Base-by-base conservation (phyloP, 35 echinoderm and acorn worm species). In the Ophioderma brevispina region DNA sequence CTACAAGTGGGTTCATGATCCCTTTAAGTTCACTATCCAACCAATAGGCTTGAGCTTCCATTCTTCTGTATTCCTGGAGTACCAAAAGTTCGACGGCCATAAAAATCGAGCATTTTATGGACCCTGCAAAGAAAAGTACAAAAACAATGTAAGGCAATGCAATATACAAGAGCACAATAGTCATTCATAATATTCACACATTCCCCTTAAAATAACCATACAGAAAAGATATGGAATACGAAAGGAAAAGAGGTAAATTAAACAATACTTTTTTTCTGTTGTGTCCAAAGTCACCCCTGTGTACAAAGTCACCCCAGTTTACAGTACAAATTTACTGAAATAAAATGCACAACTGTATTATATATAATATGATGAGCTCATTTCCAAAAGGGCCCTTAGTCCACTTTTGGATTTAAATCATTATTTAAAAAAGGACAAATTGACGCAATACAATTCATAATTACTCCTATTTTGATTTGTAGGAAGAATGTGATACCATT, bases 21-120 rank as follows among this genome's bases (percentile, higher is more conserved):
- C 32, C 80, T 81, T 81, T 39, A 81, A 35, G 80, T 39, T 81
- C 80, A 81, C 80, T 81, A 38, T 81, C 80, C 80, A 81, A 81
- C 80, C 32, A 81, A 81, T 81, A 81, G 36, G 32, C 80, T 81
- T 81, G 80, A 39, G 80, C 80, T 81, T 81, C 80, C 80, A 39
- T 81, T 37, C 80, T 81, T 81, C 37, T 81, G 8, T 52, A 81
- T 81, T 35, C 80, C 80, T 33, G 38, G 80, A 81, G 80, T 81
- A 28, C 80, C 80, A 81, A 81, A 81, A 17, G 80, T 81, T 81
- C n/a, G n/a, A n/a, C n/a, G n/a, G n/a, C n/a, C n/a, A n/a, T n/a
- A n/a, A n/a, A n/a, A n/a, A n/a, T n/a, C 28, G 38, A 35, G 80
- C 80, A 81, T 81, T 39, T 39, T 28, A 81, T 17, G 80, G 36